A percentile compares a stretch with the other conserved stretches of the same genome.
These are phyloP conservation scores for Cydia fagiglandana DNA, from an alignment of 1,140 invertebrate species.

Conservation along the genomic window DNA sequence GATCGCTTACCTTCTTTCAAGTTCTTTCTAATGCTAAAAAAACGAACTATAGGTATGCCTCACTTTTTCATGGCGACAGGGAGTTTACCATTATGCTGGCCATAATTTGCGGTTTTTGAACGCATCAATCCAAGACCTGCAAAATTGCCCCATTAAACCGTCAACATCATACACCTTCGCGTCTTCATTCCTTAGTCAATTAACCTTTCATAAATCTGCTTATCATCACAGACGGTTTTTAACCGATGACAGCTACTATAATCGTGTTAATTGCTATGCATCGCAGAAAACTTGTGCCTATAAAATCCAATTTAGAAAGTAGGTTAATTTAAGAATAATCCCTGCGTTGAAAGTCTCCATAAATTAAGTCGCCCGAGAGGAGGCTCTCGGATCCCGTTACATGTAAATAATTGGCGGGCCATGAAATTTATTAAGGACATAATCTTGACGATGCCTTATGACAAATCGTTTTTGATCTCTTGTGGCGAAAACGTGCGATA, in stretches of 20 bases:
- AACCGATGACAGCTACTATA: background rate
- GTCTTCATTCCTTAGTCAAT: background rate
- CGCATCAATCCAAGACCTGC: too few relatives aligned
- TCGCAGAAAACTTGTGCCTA: slow-evolving; percentile 13
- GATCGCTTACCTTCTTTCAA: too few relatives aligned
- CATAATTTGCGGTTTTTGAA: too few relatives aligned
- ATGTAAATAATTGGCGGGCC: slow-evolving; percentile 63
- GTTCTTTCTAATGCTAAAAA: too few relatives aligned
- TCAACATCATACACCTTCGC: background rate
- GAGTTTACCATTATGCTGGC: too few relatives aligned
- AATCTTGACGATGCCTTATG: slow-evolving; percentile 52
- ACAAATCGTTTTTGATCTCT: slow-evolving; percentile 49
- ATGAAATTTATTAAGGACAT: slow-evolving; percentile 62
- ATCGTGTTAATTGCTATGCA: slow-evolving; percentile 2
- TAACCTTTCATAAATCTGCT: background rate
- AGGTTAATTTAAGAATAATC: slow-evolving; percentile 28
- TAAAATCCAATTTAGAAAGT: slow-evolving; percentile 31
- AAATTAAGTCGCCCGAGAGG: slow-evolving; percentile 58
- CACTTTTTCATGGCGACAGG: too few relatives aligned
- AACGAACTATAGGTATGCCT: too few relatives aligned
- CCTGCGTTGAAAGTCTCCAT: slow-evolving; percentile 46
- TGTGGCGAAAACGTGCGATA: slow-evolving; percentile 40
- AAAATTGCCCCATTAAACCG: background rate
- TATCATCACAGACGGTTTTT: background rate
- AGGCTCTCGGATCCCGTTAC: slow-evolving; percentile 58